phyloP scores from a whole-genome alignment of 1,140 invertebrate species.

The Druon quercuslanigerum region DNA sequence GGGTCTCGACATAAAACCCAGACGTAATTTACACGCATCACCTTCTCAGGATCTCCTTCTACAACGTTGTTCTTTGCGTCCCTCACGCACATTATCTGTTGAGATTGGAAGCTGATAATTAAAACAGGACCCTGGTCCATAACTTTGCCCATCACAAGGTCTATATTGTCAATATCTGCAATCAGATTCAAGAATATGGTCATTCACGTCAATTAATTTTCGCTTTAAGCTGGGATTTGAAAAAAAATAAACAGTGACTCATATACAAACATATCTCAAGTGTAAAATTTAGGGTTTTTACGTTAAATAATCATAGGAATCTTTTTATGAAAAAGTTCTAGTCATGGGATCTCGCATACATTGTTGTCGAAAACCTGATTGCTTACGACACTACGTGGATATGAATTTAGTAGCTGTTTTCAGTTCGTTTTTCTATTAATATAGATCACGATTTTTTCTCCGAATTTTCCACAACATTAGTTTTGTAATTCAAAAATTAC shows the following conservation, averaged over 20 bases:
- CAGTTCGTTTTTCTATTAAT: too few relatives aligned
- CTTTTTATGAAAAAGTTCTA: too few relatives aligned
- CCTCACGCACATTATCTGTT: slow-evolving; percentile 95
- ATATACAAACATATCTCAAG: background rate
- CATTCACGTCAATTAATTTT: background rate
- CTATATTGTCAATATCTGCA: slow-evolving; percentile 92
- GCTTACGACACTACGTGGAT: too few relatives aligned
- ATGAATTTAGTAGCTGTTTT: too few relatives aligned
- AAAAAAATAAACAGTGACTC: background rate
- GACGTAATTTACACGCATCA: slow-evolving; percentile 95
- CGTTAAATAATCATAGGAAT: background rate
- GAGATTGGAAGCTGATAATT: slow-evolving; percentile 95
- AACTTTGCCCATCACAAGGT: slow-evolving; percentile 97
- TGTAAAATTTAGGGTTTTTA: slow-evolving; percentile 7
- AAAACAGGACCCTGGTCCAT: slow-evolving; percentile 99
- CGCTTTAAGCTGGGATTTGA: too few relatives aligned
- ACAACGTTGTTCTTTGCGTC: slow-evolving; percentile 90
- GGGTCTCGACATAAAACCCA: slow-evolving; percentile 98
- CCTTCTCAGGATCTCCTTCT: slow-evolving; percentile 97
- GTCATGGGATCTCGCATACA: too few relatives aligned
- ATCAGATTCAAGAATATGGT: slow-evolving; percentile 37
- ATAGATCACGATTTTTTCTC: too few relatives aligned
- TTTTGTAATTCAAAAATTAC: too few relatives aligned
- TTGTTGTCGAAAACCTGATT: too few relatives aligned
- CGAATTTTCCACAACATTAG: too few relatives aligned